These are phyloP conservation scores for Caenorhabditis tropicalis DNA, from an alignment of 1,140 invertebrate genomes.

Conservation along the genomic window DNA sequence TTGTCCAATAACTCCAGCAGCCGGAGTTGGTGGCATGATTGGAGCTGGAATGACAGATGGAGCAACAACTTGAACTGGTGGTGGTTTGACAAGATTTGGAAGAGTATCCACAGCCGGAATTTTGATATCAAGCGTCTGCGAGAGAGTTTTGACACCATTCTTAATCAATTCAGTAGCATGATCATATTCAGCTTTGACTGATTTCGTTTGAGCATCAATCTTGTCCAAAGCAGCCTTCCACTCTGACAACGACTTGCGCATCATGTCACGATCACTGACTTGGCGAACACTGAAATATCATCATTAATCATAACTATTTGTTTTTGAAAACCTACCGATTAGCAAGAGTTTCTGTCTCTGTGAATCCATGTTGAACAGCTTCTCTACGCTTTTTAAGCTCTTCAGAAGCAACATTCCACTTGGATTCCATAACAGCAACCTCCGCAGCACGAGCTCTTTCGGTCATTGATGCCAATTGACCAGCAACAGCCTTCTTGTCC, in stretches of 20 bases:
- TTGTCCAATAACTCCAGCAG: constrained; percentile 8
- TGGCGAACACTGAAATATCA: constrained; percentile 5
- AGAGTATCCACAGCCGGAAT: not conserved
- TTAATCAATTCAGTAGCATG: not conserved
- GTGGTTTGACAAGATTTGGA: constrained; percentile 22
- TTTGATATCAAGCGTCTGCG: constrained; percentile 21
- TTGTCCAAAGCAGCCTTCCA: constrained; percentile 41
- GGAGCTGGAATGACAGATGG: constrained; percentile 12
- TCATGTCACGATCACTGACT: constrained; percentile 36
- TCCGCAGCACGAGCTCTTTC: constrained; percentile 44
- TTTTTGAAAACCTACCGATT: not conserved
- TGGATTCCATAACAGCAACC: not conserved
- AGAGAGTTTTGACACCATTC: constrained; percentile 3
- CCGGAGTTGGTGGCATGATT: not conserved
- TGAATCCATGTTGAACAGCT: not conserved
- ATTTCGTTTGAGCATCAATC: not conserved
- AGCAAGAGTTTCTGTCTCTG: constrained; percentile 43
- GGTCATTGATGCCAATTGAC: not conserved
- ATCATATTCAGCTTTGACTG: not conserved
- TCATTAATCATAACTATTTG: not conserved
- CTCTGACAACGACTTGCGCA: constrained; percentile 37
- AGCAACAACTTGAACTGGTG: constrained; percentile 27
- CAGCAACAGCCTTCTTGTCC: constrained; percentile 35
- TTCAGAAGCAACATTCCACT: not conserved
- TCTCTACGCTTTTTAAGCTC: constrained; percentile 30